Evolutionary conservation across 2,888 invertebrate species (phyloP).

Genomic region (Cerceris rybyensis): DNA sequence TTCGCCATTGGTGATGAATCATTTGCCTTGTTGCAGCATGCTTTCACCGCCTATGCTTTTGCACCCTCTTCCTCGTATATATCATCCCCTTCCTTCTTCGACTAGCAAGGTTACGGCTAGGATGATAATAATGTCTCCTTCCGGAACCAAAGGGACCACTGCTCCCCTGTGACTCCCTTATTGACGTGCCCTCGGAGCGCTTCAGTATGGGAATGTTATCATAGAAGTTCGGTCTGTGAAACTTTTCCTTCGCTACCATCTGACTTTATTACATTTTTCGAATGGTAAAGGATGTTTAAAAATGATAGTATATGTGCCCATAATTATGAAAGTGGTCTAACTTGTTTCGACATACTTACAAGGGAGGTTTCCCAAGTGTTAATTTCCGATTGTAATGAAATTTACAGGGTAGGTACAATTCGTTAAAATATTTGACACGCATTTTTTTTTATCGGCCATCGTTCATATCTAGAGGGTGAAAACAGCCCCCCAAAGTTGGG

Average conservation of each 20-base stretch:
- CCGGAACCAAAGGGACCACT: slow-evolving; percentile 28
- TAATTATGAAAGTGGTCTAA: too few relatives aligned
- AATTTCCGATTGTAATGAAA: too few relatives aligned
- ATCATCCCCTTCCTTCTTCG: not conserved
- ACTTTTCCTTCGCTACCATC: slow-evolving; percentile 40
- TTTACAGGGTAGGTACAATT: too few relatives aligned
- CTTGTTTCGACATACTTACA: too few relatives aligned
- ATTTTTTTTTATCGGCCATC: too few relatives aligned
- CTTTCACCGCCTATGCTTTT: slow-evolving; percentile 20
- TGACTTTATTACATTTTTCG: slow-evolving; percentile 54
- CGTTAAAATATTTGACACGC: too few relatives aligned
- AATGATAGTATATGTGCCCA: too few relatives aligned
- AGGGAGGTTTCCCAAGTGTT: too few relatives aligned
- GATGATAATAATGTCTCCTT: slow-evolving; percentile 23
- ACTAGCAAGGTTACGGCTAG: not conserved
- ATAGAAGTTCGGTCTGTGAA: slow-evolving; percentile 23
- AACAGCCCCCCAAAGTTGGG: too few relatives aligned
- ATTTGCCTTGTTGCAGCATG: slow-evolving; percentile 9
- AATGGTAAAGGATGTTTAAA: slow-evolving; percentile 1
- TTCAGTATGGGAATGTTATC: slow-evolving; percentile 33
- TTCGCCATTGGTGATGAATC: slow-evolving; percentile 51
- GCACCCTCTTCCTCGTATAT: not conserved
- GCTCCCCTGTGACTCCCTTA: slow-evolving; percentile 36
- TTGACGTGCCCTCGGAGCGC: slow-evolving; percentile 36
- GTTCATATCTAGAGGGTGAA: too few relatives aligned